Evolutionary conservation across 2,888 invertebrate genomes (phyloP).

Genomic region (Catotricha subobsoleta): DNA sequence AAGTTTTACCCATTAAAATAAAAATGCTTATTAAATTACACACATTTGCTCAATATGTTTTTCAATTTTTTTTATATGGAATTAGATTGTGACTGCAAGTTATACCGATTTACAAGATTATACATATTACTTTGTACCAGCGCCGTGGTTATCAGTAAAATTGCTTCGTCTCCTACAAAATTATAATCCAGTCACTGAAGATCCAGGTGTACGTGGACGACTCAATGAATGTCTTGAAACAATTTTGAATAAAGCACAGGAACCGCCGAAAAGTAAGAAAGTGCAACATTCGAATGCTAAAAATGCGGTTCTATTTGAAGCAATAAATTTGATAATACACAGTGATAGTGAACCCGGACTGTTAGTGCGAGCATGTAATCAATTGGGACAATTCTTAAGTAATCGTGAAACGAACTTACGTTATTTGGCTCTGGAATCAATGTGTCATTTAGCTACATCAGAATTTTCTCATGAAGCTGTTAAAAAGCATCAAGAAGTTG

Average conservation of each 20-base stretch:
- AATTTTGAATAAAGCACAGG: slow-evolving; percentile 96
- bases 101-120: slow-evolving; percentile 99
- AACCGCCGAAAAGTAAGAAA: slow-evolving; percentile 98
- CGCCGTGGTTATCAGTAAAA: slow-evolving; percentile 99
- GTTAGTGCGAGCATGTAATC: slow-evolving; percentile 94
- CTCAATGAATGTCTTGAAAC: slow-evolving; percentile 96
- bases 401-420: slow-evolving; percentile 95
- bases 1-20: no score
- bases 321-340: slow-evolving; percentile 98
- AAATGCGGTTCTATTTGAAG: slow-evolving; percentile 98
- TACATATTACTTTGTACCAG: slow-evolving; percentile 99
- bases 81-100: slow-evolving; percentile 90
- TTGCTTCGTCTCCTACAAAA: slow-evolving; percentile 88
- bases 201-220: slow-evolving; percentile 89
- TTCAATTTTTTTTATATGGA: slow-evolving; percentile 11
- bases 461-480: slow-evolving; percentile 99
- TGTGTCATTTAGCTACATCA: slow-evolving; percentile 97
- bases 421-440: slow-evolving; percentile 94
- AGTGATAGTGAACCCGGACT: slow-evolving; percentile 96
- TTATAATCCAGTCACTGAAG: slow-evolving; percentile 91
- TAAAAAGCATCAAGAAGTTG: slow-evolving; percentile 98
- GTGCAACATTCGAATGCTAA: slow-evolving; percentile 99
- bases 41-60: neutral
- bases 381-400: slow-evolving; percentile 93
- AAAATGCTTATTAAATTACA: neutral